phyloP scores from a whole-genome alignment of 1,140 invertebrate species.

The Paramacrobiotus metropolitanus region DNA sequence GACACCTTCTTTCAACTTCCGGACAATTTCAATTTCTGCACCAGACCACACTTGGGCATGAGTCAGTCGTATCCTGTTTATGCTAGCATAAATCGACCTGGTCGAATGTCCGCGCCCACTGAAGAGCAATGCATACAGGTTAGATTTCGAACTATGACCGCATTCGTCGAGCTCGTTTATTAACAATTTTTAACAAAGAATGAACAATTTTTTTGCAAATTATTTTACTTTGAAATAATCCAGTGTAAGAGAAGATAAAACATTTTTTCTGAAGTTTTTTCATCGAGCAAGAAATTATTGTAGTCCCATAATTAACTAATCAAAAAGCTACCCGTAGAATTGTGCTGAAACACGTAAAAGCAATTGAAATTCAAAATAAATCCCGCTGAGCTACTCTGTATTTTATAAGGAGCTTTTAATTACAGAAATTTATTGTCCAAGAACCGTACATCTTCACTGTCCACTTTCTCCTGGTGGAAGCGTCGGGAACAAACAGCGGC shows the following conservation, averaged over 20 bases:
- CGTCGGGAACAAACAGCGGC: constrained; percentile 43
- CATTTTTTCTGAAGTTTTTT: background rate
- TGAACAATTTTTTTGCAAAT: background rate
- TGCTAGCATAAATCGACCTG: constrained; percentile 7
- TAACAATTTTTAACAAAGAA: background rate
- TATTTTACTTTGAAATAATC: constrained; percentile 6
- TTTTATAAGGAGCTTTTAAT: constrained; percentile 10
- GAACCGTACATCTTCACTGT: constrained; percentile 48
- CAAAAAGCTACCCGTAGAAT: too few relatives aligned
- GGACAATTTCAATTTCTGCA: constrained; percentile 59
- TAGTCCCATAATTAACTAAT: too few relatives aligned
- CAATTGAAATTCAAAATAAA: constrained; percentile 8
- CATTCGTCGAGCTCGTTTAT: too few relatives aligned
- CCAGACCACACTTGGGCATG: constrained; percentile 16
- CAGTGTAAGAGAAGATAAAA: constrained; percentile 12
- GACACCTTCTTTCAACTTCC: constrained; percentile 43
- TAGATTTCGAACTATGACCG: constrained; percentile 18
- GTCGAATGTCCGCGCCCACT: constrained; percentile 20
- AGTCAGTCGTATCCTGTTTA: background rate
- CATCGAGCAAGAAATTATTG: too few relatives aligned
- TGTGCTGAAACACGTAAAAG: too few relatives aligned
- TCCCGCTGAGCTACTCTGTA: constrained; percentile 3
- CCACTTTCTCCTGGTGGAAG: constrained; percentile 49
- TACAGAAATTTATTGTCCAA: constrained; percentile 39
- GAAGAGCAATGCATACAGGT: constrained; percentile 16